phyloP scores from a whole-genome alignment of 2,797 vertebrate species.

The Trematomus bernacchii region DNA sequence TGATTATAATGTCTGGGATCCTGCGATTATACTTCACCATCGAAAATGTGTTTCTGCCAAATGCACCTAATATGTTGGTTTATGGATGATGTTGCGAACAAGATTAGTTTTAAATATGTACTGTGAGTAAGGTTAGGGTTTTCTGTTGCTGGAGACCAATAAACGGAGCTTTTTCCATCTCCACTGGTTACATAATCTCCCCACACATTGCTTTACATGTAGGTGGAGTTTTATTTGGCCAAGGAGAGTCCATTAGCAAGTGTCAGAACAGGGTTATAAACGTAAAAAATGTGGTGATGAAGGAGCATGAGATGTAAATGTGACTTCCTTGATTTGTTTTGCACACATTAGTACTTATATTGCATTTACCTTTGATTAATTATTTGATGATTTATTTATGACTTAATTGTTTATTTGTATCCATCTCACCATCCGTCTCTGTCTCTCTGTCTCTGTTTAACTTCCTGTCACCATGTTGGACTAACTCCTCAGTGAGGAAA shows the following conservation, averaged over 20 bases:
- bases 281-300: not conserved
- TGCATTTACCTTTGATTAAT: not conserved
- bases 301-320: slow-evolving; percentile 9
- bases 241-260: slow-evolving; percentile 56
- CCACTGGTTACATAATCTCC: slow-evolving; percentile 50
- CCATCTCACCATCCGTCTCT: not conserved
- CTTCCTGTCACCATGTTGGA: slow-evolving; percentile 33
- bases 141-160: slow-evolving; percentile 20
- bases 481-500: slow-evolving; percentile 33
- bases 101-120: slow-evolving; percentile 4
- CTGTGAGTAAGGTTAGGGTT: not conserved
- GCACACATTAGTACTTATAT: not conserved
- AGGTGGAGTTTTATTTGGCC: slow-evolving; percentile 64
- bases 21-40: slow-evolving; percentile 17
- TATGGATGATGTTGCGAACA: not conserved
- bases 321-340: slow-evolving; percentile 3
- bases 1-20: slow-evolving; percentile 31
- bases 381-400: not conserved
- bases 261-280: slow-evolving; percentile 4
- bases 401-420: not conserved
- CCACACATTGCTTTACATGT: slow-evolving; percentile 40
- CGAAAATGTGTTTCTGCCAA: slow-evolving; percentile 4
- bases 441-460: slow-evolving; percentile 7
- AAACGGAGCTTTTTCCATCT: slow-evolving; percentile 30
- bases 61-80: slow-evolving; percentile 16